phyloP scores from a whole-genome alignment of 2,113 vertebrate genomes.

The Cavia aperea region DNA sequence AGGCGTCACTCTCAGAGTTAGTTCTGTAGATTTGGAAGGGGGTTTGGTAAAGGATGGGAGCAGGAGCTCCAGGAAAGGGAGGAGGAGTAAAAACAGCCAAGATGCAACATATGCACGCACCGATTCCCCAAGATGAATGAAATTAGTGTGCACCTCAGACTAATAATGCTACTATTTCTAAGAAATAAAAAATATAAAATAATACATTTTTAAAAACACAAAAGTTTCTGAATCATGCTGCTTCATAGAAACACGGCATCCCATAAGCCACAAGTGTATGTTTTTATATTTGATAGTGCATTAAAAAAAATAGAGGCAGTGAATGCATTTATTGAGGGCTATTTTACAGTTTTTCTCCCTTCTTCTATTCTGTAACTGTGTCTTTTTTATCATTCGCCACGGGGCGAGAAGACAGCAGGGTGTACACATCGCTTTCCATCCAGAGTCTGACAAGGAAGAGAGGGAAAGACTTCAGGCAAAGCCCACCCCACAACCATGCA shows the following conservation, averaged over 20 bases:
- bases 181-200: not conserved
- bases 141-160: not conserved
- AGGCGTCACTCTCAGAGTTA: not conserved
- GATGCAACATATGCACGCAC: not conserved
- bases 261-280: not conserved
- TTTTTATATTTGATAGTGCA: not conserved
- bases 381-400: not conserved
- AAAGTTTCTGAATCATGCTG: not conserved
- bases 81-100: not conserved
- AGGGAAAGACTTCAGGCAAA: not conserved
- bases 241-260: not conserved
- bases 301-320: not conserved
- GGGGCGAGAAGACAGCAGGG: not conserved
- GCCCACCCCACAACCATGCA: not conserved
- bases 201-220: not conserved
- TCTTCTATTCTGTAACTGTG: not conserved
- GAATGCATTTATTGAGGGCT: not conserved
- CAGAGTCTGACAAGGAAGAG: not conserved
- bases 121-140: not conserved
- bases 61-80: not conserved
- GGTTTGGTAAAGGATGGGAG: not conserved
- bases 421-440: not conserved
- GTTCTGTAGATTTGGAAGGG: not conserved
- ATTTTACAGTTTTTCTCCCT: not conserved
- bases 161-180: not conserved